Conservation (phyloP, 2,888 invertebrate genomes). For the Corythucha ciliata region DNA sequence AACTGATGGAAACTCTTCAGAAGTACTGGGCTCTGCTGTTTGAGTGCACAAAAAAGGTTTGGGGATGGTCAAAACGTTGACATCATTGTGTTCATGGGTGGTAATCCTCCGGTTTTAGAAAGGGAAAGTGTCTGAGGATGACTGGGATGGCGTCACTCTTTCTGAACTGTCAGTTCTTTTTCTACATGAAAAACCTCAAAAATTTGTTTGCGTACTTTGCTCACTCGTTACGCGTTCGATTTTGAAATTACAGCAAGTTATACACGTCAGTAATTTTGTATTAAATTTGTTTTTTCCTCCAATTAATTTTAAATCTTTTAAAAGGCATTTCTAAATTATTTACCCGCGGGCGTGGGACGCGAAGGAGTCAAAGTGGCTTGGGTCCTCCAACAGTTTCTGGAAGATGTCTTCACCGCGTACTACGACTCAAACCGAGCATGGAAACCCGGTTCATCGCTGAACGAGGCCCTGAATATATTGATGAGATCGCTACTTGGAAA, state of each 20-base stretch:
- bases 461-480: constrained; percentile 37
- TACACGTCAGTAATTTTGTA: constrained; percentile 33
- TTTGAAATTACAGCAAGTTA: constrained; percentile 33
- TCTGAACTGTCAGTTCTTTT: constrained; percentile 49
- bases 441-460: constrained; percentile 24
- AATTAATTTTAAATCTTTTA: constrained; percentile 34
- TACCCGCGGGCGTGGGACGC: constrained; percentile 55
- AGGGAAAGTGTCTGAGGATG: constrained; percentile 21
- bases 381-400: constrained; percentile 36
- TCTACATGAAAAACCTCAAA: constrained; percentile 44
- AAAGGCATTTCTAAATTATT: constrained; percentile 54
- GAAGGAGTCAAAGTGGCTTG: constrained; percentile 39
- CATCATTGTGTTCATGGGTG: no score
- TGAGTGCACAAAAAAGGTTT: constrained; percentile 41
- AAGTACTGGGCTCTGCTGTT: constrained; percentile 47
- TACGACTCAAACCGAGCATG: constrained; percentile 18
- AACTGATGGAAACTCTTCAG: constrained; percentile 42
- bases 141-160: constrained; percentile 41
- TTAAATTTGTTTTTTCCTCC: neutral
- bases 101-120: constrained; percentile 13
- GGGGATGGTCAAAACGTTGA: no score
- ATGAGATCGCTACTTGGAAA: constrained; percentile 40
- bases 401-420: constrained; percentile 30
- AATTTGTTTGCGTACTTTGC: constrained; percentile 45
- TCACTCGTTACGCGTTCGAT: constrained; percentile 42